Base-by-base conservation (phyloP, 2,113 vertebrate genomes). In the Phylloscopus trochiloides region DNA sequence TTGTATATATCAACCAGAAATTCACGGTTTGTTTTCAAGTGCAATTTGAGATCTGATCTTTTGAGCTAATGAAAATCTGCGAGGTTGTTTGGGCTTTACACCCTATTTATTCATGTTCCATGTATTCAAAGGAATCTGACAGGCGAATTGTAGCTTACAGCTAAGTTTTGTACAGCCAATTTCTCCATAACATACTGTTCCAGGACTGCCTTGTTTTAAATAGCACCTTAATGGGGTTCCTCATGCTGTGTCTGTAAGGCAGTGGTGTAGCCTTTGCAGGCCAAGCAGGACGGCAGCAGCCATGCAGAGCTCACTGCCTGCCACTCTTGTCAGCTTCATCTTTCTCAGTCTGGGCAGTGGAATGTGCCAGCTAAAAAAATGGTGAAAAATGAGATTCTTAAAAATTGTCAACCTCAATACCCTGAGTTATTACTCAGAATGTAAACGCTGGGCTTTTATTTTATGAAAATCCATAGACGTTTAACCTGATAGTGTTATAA, bases 371-470 rank as follows among this genome's bases (percentile, higher is more conserved):
- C 78, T 88, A 77, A 77, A 32, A 75, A 90, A 97, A 79, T 70
- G 73, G 75, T 92, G 86, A 97, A 93, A 97, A 96, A 96, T 92
- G 57, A 91, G 91, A 75, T 81, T 94, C 86, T 95, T 95, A 90
- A 94, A 93, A 94, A 75, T 87, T 96, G 94, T 95, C 94, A 96
- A 34, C 52, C 74, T 94, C 86, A 94, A 97, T 97, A 92, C 68
- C 13, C 6, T 16, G 62, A 82, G 88, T 86, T 96, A 96, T 97
- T 97, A 96, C 90, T 97, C 95, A 97, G 63, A 92, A 79, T 45
- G 68, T 92, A 95, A 96, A 94, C 61, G 45, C 31, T 11, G 62
- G 63, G 50, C 22, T 89, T 87, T 84, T 95, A 55, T 74, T 94
- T 85, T 95, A 92, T 78, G 81, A 91, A 96, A 95, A 91, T 92